Conservation (phyloP, 2,888 invertebrate genomes). For the Prosapia bicincta region DNA sequence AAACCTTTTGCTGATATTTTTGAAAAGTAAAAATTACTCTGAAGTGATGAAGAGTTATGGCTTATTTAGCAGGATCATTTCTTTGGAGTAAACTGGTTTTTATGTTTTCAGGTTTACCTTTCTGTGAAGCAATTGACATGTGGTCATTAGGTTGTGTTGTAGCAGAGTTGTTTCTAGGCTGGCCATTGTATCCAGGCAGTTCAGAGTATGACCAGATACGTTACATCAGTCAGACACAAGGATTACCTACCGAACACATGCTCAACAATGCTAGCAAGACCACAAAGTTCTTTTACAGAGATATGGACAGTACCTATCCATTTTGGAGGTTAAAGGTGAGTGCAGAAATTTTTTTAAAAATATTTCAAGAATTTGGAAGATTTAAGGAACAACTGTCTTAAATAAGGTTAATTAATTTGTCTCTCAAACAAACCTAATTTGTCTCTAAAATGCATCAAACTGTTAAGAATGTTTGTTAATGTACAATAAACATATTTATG, state of each 20-base stretch:
- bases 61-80: too few relatives aligned
- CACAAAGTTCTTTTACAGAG: constrained; percentile 96
- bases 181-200: constrained; percentile 99
- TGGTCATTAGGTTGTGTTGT: constrained; percentile 99
- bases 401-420: too few relatives aligned
- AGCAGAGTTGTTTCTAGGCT: constrained; percentile 97
- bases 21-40: too few relatives aligned
- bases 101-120: constrained; percentile 69
- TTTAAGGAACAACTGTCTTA: too few relatives aligned
- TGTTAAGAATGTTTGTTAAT: too few relatives aligned
- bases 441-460: too few relatives aligned
- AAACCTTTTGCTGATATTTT: too few relatives aligned
- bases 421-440: too few relatives aligned
- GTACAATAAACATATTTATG: too few relatives aligned
- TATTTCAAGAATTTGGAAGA: too few relatives aligned
- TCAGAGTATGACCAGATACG: constrained; percentile 99
- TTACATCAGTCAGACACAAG: constrained; percentile 96
- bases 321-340: constrained; percentile 58
- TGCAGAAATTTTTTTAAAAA: too few relatives aligned
- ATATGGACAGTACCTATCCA: constrained; percentile 76
- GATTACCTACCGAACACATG: constrained; percentile 97
- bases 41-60: too few relatives aligned
- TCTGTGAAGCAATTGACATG: constrained; percentile 99
- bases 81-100: background rate
- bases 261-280: constrained; percentile 96